Evolutionary conservation across 2,797 vertebrate genomes (phyloP).

Genomic region (Chelon auratus): DNA sequence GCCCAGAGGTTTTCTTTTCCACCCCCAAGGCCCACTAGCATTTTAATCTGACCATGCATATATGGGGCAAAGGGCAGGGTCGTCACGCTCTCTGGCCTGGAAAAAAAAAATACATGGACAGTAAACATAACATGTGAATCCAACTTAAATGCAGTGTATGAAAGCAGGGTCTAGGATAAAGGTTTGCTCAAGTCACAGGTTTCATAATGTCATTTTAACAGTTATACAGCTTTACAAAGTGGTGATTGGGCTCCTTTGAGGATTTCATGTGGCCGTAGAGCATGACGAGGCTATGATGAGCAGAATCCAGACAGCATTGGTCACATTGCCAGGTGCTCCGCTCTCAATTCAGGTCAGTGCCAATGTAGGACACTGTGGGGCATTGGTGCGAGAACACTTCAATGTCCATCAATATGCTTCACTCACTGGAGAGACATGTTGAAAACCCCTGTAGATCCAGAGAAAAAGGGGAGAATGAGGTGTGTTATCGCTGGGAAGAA

Average conservation of each 20-base stretch:
- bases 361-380: constrained; percentile 38
- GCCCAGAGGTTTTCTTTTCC: background rate
- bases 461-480: constrained; percentile 47
- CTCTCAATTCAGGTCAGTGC: constrained; percentile 73
- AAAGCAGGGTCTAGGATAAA: background rate
- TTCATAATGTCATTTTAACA: constrained; percentile 42
- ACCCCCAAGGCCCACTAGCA: too few relatives aligned
- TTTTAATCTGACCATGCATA: constrained; percentile 2
- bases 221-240: constrained; percentile 38
- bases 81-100: background rate
- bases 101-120: background rate
- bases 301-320: constrained; percentile 64
- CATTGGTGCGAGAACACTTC: constrained; percentile 51
- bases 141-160: background rate
- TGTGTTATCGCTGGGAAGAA: constrained; percentile 50
- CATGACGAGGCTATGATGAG: constrained; percentile 56
- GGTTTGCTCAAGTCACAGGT: constrained; percentile 16
- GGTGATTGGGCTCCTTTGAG: constrained; percentile 49
- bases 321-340: constrained; percentile 61
- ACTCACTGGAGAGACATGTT: constrained; percentile 54
- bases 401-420: constrained; percentile 66
- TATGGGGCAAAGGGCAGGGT: background rate
- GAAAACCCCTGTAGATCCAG: constrained; percentile 55
- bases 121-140: background rate
- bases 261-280: constrained; percentile 48